Evolutionary conservation across 2,888 invertebrate genomes (phyloP).

Genomic region (Spodoptera picta): DNA sequence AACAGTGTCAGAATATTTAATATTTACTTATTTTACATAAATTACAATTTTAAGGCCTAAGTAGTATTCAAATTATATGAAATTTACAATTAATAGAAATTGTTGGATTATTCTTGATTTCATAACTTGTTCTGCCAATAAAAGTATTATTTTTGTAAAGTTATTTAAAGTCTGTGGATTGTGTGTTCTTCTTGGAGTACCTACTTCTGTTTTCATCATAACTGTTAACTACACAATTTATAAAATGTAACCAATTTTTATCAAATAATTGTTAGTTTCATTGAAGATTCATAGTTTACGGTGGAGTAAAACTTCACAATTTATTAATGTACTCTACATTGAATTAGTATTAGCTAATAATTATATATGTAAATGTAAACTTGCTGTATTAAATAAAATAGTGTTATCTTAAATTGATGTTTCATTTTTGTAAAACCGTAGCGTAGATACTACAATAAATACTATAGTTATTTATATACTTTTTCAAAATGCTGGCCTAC

Average conservation of each 20-base stretch:
- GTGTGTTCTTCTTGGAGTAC: conserved; percentile 58
- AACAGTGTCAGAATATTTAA: conserved; percentile 52
- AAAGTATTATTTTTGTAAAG: conserved; percentile 16
- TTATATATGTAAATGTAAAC: conserved; percentile 79
- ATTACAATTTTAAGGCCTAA: conserved; percentile 68
- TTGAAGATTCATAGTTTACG: conserved; percentile 63
- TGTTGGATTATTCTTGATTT: conserved; percentile 5
- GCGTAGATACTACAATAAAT: too few species aligned
- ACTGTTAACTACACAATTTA: conserved; percentile 59
- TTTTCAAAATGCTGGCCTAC: conserved; percentile 22
- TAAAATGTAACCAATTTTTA: conserved; percentile 59
- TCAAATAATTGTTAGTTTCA: conserved; percentile 61
- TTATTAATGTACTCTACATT: conserved; percentile 61
- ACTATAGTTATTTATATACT: too few species aligned
- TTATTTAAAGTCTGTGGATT: conserved; percentile 16
- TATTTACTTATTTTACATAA: conserved; percentile 54
- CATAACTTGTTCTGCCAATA: conserved; percentile 1
- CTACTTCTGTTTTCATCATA: conserved; percentile 73
- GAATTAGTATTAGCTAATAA: conserved; percentile 66
- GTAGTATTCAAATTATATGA: conserved; percentile 6
- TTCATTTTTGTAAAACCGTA: conserved; percentile 23
- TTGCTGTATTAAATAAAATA: conserved; percentile 86
- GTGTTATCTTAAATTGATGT: conserved; percentile 69
- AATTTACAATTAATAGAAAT: not conserved
- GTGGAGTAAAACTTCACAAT: conserved; percentile 82